Conservation (phyloP, 2,113 vertebrate species). For the Corythornis madagascariensis region DNA sequence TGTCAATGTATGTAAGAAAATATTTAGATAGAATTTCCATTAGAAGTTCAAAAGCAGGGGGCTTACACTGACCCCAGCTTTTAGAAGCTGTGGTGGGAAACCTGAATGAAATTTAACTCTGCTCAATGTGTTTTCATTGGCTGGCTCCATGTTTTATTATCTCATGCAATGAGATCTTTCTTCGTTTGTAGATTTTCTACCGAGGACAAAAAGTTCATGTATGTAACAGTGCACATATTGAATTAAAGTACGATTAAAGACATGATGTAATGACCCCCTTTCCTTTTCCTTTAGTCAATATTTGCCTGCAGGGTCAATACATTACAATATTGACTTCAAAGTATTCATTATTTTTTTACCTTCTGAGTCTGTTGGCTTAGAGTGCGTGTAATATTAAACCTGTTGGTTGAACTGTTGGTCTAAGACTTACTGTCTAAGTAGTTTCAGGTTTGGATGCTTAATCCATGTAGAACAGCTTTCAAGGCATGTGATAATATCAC, state of each 20-base stretch:
- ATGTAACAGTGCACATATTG: slow-evolving; percentile 70
- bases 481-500: slow-evolving; percentile 49
- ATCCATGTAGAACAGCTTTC: slow-evolving; percentile 41
- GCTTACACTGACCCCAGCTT: slow-evolving; percentile 53
- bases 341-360: slow-evolving; percentile 65
- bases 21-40: slow-evolving; percentile 80
- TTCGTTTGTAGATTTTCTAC: slow-evolving; percentile 79
- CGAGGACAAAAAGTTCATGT: slow-evolving; percentile 78
- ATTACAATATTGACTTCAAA: slow-evolving; percentile 76
- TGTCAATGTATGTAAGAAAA: slow-evolving; percentile 81
- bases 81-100: slow-evolving; percentile 76
- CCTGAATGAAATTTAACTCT: slow-evolving; percentile 69
- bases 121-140: slow-evolving; percentile 74
- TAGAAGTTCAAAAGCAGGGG: slow-evolving; percentile 68
- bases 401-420: slow-evolving; percentile 60
- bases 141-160: slow-evolving; percentile 73
- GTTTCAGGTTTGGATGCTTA: slow-evolving; percentile 43
- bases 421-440: slow-evolving; percentile 51
- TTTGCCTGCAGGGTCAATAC: slow-evolving; percentile 68
- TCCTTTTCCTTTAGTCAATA: slow-evolving; percentile 79
- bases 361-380: slow-evolving; percentile 65
- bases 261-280: slow-evolving; percentile 73
- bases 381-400: slow-evolving; percentile 55
- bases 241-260: slow-evolving; percentile 65
- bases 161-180: slow-evolving; percentile 78